These are phyloP conservation scores for Rallus limicola DNA, from an alignment of 2,113 vertebrate genomes.

Conservation along the genomic window DNA sequence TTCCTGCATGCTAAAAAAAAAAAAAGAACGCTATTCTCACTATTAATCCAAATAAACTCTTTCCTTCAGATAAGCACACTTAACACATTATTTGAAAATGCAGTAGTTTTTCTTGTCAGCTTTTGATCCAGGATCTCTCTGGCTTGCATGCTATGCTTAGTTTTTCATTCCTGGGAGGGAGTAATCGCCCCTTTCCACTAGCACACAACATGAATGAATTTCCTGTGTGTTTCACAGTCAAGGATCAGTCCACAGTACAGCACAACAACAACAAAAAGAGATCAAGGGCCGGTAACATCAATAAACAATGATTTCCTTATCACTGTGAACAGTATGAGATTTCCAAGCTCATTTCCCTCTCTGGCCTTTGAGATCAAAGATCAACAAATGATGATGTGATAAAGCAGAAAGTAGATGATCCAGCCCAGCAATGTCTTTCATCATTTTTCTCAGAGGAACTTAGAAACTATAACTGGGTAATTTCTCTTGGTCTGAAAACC, in stretches of 20 bases:
- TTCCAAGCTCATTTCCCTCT: background rate
- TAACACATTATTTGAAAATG: background rate
- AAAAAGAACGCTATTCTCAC: background rate
- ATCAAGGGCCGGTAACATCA: constrained; percentile 2
- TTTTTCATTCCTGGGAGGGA: constrained; percentile 1
- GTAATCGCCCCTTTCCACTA: background rate
- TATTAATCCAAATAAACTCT: background rate
- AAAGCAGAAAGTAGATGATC: background rate
- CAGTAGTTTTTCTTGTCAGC: background rate
- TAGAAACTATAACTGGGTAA: background rate
- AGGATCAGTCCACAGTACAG: background rate
- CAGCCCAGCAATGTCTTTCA: background rate
- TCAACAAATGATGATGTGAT: background rate
- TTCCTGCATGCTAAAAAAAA: background rate
- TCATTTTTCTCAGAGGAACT: background rate
- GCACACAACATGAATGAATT: background rate
- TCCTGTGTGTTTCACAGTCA: background rate
- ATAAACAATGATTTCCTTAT: constrained; percentile 32
- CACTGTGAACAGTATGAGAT: background rate
- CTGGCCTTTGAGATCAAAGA: constrained; percentile 7
- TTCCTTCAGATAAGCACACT: background rate
- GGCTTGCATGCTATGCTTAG: background rate
- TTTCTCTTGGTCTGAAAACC: background rate
- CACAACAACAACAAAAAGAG: background rate
- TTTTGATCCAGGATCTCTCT: background rate